Conservation (phyloP, 2,888 invertebrate species). For the Machimus rusticus region DNA sequence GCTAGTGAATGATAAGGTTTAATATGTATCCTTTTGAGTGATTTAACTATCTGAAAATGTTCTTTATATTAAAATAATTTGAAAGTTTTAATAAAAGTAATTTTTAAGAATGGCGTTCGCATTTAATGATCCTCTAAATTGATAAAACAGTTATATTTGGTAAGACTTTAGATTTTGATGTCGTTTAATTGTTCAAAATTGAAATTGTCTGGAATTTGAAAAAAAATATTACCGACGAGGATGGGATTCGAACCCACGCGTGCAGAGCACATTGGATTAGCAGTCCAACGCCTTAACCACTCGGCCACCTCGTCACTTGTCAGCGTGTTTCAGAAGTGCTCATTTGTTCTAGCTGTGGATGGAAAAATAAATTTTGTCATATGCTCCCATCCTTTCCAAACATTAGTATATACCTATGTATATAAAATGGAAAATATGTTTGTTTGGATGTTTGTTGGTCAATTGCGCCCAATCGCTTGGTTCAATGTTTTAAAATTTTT, state of each 20-base stretch:
- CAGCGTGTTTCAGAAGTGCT: neutral
- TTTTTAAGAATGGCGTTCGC: neutral
- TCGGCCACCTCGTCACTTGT: constrained; percentile 79
- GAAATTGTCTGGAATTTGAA: neutral
- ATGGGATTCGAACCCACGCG: constrained; percentile 90
- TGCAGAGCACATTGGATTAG: constrained; percentile 89
- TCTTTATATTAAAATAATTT: neutral
- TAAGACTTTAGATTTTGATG: too few species aligned
- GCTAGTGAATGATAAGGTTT: neutral
- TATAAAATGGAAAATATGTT: too few species aligned
- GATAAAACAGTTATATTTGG: too few species aligned
- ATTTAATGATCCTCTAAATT: too few species aligned
- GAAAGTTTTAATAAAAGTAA: neutral
- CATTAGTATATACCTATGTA: too few species aligned
- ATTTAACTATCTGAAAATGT: neutral
- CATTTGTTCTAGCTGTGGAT: neutral
- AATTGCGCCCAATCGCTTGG: too few species aligned
- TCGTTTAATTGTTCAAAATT: too few species aligned
- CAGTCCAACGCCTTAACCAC: constrained; percentile 88
- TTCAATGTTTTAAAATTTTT: too few species aligned
- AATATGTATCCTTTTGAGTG: neutral
- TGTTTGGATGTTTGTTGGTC: too few species aligned
- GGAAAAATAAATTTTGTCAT: neutral
- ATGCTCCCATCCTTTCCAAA: too few species aligned
- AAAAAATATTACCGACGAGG: constrained; percentile 68